Conservation (phyloP, 2,113 vertebrate genomes). For the Scolopax mira region DNA sequence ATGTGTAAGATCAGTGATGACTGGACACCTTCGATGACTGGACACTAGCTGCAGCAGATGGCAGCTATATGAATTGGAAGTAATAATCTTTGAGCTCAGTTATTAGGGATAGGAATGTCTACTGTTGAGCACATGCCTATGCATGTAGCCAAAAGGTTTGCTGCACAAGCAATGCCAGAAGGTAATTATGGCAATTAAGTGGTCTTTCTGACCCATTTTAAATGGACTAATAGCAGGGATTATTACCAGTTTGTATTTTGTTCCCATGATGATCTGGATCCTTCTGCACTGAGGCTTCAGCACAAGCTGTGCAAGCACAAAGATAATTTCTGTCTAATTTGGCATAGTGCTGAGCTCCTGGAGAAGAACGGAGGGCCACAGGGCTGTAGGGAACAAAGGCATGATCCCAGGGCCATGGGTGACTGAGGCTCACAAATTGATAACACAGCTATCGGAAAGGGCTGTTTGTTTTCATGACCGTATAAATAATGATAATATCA, state of each 20-base stretch:
- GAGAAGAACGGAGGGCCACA: background rate
- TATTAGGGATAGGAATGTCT: background rate
- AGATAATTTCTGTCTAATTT: background rate
- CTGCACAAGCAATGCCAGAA: background rate
- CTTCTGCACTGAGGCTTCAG: background rate
- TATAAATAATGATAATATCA: background rate
- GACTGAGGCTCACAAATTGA: background rate
- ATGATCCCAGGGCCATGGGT: background rate
- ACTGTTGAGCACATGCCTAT: background rate
- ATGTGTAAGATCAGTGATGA: background rate
- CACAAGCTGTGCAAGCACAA: background rate
- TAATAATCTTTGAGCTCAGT: background rate
- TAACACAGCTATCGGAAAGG: background rate
- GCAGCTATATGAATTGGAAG: background rate
- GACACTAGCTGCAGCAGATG: background rate
- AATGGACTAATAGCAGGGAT: background rate
- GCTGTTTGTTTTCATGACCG: background rate
- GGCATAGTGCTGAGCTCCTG: background rate
- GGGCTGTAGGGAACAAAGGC: background rate
- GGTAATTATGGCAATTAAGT: constrained; percentile 27
- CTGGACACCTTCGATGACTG: background rate
- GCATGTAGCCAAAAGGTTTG: background rate
- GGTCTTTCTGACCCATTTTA: background rate
- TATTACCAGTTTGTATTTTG: background rate
- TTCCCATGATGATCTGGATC: background rate